A percentile compares a stretch with the other conserved stretches of the same genome.
phyloP scores from a whole-genome alignment of 2,888 invertebrate genomes.

The Cyaniris semiargus region DNA sequence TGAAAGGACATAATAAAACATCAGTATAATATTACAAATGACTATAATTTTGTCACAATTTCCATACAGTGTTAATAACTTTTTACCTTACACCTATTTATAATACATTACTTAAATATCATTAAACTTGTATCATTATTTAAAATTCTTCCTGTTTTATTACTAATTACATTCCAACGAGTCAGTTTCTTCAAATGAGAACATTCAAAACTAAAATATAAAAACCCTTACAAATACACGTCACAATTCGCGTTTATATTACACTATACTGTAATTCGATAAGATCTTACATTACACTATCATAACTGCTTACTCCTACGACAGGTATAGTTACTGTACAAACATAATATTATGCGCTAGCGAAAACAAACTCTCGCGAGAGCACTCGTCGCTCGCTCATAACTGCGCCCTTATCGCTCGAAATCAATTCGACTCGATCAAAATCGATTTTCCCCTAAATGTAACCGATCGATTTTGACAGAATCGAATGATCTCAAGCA shows the following conservation, averaged over 20 bases:
- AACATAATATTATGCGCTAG: slow-evolving; percentile 72
- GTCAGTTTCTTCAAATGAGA: slow-evolving; percentile 63
- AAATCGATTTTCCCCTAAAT: slow-evolving; percentile 19
- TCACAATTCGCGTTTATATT: slow-evolving; percentile 69
- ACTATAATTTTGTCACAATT: slow-evolving; percentile 82
- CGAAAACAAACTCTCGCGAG: slow-evolving; percentile 51
- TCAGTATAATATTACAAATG: slow-evolving; percentile 80
- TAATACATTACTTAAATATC: slow-evolving; percentile 79
- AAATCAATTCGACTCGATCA: not conserved
- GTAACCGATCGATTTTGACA: slow-evolving; percentile 10
- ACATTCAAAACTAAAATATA: slow-evolving; percentile 53
- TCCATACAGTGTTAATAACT: slow-evolving; percentile 82
- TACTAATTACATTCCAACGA: slow-evolving; percentile 75
- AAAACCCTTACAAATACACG: slow-evolving; percentile 67
- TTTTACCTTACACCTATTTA: slow-evolving; percentile 78
- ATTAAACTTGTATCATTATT: slow-evolving; percentile 76
- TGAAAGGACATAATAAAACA: slow-evolving; percentile 61
- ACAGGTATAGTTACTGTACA: slow-evolving; percentile 79
- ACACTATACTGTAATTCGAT: slow-evolving; percentile 79
- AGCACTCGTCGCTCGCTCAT: slow-evolving; percentile 15
- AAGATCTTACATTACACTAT: slow-evolving; percentile 78
- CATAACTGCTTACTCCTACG: slow-evolving; percentile 77
- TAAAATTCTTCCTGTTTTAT: slow-evolving; percentile 77
- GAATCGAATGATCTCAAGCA: slow-evolving; percentile 5
- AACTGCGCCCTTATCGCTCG: slow-evolving; percentile 5